Conservation (phyloP, 2,888 invertebrate species). For the Ophioninae sp. region DNA sequence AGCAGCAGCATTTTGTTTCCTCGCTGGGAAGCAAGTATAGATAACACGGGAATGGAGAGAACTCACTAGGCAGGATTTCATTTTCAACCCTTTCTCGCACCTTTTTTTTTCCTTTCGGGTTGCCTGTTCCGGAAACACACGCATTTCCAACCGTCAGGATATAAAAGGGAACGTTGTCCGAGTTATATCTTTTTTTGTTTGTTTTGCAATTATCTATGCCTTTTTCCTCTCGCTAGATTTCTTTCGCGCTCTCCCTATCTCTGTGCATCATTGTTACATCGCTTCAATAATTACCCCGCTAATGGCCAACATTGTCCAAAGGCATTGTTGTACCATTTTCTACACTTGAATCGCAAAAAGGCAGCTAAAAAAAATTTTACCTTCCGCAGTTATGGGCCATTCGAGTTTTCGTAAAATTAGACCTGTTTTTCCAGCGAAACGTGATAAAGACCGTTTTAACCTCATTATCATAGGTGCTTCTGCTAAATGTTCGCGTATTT, state of each 20-base stretch:
- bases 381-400: slow-evolving; percentile 15
- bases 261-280: slow-evolving; percentile 33
- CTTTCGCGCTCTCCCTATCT: background rate
- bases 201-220: background rate
- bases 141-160: slow-evolving; percentile 47
- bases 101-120: slow-evolving; percentile 16
- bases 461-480: background rate
- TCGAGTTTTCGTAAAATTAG: slow-evolving; percentile 13
- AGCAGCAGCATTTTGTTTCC: slow-evolving; percentile 40
- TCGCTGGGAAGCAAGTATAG: slow-evolving; percentile 21
- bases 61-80: slow-evolving; percentile 43
- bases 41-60: slow-evolving; percentile 15
- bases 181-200: slow-evolving; percentile 9
- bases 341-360: slow-evolving; percentile 24
- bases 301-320: slow-evolving; percentile 66
- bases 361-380: background rate
- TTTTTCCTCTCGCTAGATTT: background rate
- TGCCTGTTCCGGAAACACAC: slow-evolving; percentile 35
- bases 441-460: background rate
- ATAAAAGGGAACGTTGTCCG: slow-evolving; percentile 15
- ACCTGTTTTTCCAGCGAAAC: slow-evolving; percentile 19
- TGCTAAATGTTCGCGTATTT: background rate
- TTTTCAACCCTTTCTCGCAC: slow-evolving; percentile 38
- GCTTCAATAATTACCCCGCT: slow-evolving; percentile 59
- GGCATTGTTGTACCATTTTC: slow-evolving; percentile 63